These are phyloP conservation scores for Polydrusus pterygomalis DNA, from an alignment of 2,888 invertebrate genomes.

Conservation along the genomic window DNA sequence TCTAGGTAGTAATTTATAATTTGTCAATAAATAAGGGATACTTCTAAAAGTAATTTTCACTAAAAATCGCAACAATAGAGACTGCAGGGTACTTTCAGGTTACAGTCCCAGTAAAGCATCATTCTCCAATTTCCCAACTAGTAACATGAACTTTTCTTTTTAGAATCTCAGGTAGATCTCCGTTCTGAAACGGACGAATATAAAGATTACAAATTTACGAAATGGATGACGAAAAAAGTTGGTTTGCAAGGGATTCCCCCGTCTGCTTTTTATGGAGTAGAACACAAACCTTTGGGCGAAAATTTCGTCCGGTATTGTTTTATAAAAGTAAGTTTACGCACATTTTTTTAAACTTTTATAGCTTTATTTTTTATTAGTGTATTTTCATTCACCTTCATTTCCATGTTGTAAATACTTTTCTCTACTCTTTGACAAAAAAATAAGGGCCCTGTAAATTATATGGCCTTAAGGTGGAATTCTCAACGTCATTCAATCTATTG, in stretches of 20 bases:
- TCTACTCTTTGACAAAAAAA: too few relatives aligned
- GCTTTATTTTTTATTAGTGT: neutral
- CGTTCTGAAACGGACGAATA: conserved; percentile 81
- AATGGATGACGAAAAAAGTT: conserved; percentile 95
- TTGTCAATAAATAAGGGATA: too few relatives aligned
- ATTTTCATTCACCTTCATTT: too few relatives aligned
- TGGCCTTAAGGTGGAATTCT: too few relatives aligned
- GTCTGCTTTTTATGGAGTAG: conserved; percentile 91
- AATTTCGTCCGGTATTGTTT: conserved; percentile 95
- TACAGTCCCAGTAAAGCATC: too few relatives aligned
- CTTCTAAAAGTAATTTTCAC: too few relatives aligned
- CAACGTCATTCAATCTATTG: too few relatives aligned
- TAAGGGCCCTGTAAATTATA: too few relatives aligned
- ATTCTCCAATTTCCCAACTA: too few relatives aligned
- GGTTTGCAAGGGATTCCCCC: conserved; percentile 96
- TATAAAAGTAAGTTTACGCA: conserved; percentile 82
- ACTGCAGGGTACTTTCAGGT: too few relatives aligned
- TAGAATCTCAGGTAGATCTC: conserved; percentile 81
- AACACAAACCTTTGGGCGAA: conserved; percentile 87
- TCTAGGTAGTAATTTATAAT: conserved; percentile 73
- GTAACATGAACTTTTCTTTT: conserved; percentile 45
- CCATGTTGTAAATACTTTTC: too few relatives aligned
- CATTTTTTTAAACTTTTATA: neutral
- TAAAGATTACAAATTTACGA: conserved; percentile 94
- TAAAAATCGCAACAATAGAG: too few relatives aligned